Evolutionary conservation across 2,797 vertebrate genomes (phyloP), one percentile per base, ranked within the genome.

Genomic region (Gymnodraco acuticeps): DNA sequence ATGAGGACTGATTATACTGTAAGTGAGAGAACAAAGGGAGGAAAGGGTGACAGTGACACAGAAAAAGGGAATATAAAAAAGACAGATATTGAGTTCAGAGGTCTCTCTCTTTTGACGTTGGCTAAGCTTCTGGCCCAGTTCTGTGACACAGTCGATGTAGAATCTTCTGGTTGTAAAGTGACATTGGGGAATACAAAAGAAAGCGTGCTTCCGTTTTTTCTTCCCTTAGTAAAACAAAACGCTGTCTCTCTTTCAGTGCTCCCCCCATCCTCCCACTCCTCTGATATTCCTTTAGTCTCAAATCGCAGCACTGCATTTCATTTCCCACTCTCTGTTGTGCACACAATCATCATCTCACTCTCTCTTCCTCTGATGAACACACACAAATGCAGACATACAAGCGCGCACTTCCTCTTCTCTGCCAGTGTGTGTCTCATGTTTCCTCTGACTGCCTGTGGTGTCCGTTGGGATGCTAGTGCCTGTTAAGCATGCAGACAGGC

Each of bases 161-260:
- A 81, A 60, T 70, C 56, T 61, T 75, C 69, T 70, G 48, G 52
- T 77, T 85, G 65, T 80, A 78, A 86, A 86, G 73, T 84, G 69
- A 78, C 82, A 59, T 45, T 42, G 65, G 85, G 78, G 84, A 83
- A 88, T 86, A 9, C 80, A 76, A 81, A 75, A 78, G 45, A 70
- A 81, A 45, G 33, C 77, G 50, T 23, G 45, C 51, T 50, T 77
- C 61, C 81, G 15, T 54, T 50, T 55, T 54, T 61, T 33, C 15
- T 68, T 60, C 73, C 72, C 27, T 38, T 52, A 54, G 45, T 55
- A 42, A 38, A 84, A 83, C 77, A 87, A 84, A 86, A 77, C 45
- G 47, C 38, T 78, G 56, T 70, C 70, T 74, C 53, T 69, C 59
- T 46, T 68, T 58, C 61, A 27, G 54, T 3, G 45, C 64, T 31